phyloP scores from a whole-genome alignment of 2,113 vertebrate genomes.

The Eulacestoma nigropectus region DNA sequence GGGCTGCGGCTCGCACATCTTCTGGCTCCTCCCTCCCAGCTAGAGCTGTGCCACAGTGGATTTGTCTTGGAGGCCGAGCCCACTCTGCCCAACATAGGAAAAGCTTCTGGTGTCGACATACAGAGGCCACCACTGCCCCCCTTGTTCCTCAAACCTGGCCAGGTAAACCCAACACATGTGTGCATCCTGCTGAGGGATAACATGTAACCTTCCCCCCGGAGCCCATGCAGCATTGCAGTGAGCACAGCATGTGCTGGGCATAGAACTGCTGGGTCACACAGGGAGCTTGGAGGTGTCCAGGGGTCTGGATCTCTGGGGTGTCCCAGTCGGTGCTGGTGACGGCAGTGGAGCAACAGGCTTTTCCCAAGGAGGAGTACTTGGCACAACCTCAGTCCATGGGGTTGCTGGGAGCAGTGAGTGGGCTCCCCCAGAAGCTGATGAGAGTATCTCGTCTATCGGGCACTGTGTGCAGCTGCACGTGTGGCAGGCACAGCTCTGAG shows the following conservation, averaged over 20 bases:
- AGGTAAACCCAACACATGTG: rapidly evolving
- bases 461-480: rapidly evolving
- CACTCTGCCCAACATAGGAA: not conserved
- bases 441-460: rapidly evolving
- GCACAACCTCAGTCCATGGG: not conserved
- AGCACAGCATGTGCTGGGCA: not conserved
- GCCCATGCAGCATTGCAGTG: rapidly evolving
- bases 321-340: not conserved
- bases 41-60: not conserved
- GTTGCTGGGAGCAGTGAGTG: rapidly evolving
- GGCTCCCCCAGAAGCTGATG: not conserved
- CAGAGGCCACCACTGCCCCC: not conserved
- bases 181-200: not conserved
- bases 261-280: not conserved
- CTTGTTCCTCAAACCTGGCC: not conserved
- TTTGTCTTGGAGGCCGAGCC: not conserved
- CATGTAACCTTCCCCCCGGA: rapidly evolving
- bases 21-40: not conserved
- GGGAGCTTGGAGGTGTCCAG: not conserved
- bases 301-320: not conserved
- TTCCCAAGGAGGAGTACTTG: not conserved
- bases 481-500: not conserved
- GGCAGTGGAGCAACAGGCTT: rapidly evolving
- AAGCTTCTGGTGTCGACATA: not conserved
- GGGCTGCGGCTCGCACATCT: too few species aligned